phyloP scores from a whole-genome alignment of 2,797 vertebrate genomes.

The Aphelocoma californica region DNA sequence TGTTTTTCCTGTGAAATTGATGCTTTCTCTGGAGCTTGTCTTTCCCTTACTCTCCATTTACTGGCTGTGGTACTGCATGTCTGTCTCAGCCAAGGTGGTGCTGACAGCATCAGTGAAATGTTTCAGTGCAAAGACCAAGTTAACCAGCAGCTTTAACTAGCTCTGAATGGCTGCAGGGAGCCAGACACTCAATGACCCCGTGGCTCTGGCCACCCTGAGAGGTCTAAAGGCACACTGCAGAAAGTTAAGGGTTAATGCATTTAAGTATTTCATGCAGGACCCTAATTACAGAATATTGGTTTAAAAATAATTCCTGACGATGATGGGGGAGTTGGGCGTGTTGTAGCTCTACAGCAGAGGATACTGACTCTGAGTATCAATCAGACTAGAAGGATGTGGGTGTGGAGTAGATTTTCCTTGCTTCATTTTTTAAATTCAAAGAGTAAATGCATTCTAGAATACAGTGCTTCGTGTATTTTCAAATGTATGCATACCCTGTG shows the following conservation, averaged over 20 bases:
- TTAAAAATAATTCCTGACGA: background rate
- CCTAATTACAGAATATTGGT: background rate
- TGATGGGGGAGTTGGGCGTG: background rate
- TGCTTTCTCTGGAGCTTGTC: background rate
- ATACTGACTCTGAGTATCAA: background rate
- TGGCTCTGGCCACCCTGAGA: background rate
- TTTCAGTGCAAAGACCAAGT: background rate
- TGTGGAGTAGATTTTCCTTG: background rate
- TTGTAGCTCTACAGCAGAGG: background rate
- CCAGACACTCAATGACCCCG: accelerated
- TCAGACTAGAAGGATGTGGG: background rate
- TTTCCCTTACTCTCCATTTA: background rate
- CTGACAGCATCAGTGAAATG: background rate
- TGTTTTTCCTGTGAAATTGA: background rate
- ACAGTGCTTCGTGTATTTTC: background rate
- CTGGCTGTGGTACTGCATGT: background rate
- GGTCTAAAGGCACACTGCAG: background rate
- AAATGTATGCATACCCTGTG: background rate
- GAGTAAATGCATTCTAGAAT: background rate
- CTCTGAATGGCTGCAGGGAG: background rate
- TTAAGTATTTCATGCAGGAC: background rate
- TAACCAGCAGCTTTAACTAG: background rate
- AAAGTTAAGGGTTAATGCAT: background rate
- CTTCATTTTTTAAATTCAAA: background rate
- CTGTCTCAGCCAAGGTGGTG: background rate